A percentile compares a stretch with the other conserved stretches of the same genome.
Evolutionary conservation across 1,140 invertebrate genomes (phyloP).

Genomic region (Proales similis): DNA sequence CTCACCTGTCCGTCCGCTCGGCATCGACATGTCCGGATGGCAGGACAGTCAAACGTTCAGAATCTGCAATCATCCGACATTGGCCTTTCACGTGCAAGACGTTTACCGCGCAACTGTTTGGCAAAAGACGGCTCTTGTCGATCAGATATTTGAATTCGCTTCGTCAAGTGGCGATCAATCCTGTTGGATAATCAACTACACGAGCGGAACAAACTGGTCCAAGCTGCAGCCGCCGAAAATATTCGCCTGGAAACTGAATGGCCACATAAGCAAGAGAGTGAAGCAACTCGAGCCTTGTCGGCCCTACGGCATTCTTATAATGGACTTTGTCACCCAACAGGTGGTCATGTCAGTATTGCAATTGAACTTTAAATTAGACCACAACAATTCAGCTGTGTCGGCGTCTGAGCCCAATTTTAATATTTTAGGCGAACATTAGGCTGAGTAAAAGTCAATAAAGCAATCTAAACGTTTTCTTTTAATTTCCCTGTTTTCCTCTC

Average conservation of each 20-base stretch:
- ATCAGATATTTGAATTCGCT: constrained; percentile 6
- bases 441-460: too few relatives aligned
- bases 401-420: too few relatives aligned
- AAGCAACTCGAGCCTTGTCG: too few relatives aligned
- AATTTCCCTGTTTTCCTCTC: too few relatives aligned
- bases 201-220: constrained; percentile 23
- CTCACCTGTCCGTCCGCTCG: background rate
- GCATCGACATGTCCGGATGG: constrained; percentile 35
- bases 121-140: background rate
- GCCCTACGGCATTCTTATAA: constrained; percentile 16
- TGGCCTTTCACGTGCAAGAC: constrained; percentile 7
- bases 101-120: background rate
- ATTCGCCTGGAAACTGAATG: constrained; percentile 23
- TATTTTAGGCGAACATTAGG: too few relatives aligned
- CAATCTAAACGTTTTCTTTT: too few relatives aligned
- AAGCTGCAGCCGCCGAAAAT: constrained; percentile 10
- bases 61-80: constrained; percentile 17
- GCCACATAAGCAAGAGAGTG: background rate
- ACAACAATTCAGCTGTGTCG: too few relatives aligned
- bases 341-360: too few relatives aligned
- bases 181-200: constrained; percentile 23
- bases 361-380: too few relatives aligned
- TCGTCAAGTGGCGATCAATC: background rate
- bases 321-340: constrained; percentile 20
- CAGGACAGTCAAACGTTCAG: background rate